phyloP scores from a whole-genome alignment of 2,113 vertebrate species.

The Pachypanchax playfairii region DNA sequence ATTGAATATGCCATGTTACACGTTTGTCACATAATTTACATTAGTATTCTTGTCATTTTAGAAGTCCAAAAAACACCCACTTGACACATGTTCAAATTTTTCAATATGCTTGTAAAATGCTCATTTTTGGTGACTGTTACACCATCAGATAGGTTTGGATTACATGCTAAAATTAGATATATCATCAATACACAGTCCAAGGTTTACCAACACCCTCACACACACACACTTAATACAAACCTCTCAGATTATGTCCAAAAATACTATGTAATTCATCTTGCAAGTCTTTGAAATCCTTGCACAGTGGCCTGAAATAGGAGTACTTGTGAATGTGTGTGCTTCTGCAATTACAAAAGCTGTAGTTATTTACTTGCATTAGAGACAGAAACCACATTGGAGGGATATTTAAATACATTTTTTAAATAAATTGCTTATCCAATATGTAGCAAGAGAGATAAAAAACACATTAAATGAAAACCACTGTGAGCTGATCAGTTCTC shows the following conservation, averaged over 20 bases:
- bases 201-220: neutral
- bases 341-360: neutral
- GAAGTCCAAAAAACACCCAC: neutral
- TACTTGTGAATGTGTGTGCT: neutral
- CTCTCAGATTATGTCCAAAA: neutral
- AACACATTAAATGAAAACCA: neutral
- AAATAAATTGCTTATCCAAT: too few species aligned
- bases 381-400: neutral
- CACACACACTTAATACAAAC: neutral
- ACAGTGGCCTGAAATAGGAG: neutral
- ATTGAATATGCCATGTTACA: slow-evolving; percentile 11
- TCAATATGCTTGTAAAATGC: neutral
- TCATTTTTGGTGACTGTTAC: neutral
- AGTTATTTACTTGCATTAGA: neutral
- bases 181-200: neutral
- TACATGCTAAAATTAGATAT: neutral
- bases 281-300: neutral
- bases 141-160: slow-evolving; percentile 7
- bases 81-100: neutral
- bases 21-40: slow-evolving; percentile 12
- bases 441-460: neutral
- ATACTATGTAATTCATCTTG: neutral
- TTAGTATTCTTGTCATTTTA: slow-evolving; percentile 8
- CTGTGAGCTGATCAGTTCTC: neutral
- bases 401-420: too few species aligned